Evolutionary conservation across 2,113 vertebrate genomes (phyloP).

Genomic region (Stercorarius parasiticus): DNA sequence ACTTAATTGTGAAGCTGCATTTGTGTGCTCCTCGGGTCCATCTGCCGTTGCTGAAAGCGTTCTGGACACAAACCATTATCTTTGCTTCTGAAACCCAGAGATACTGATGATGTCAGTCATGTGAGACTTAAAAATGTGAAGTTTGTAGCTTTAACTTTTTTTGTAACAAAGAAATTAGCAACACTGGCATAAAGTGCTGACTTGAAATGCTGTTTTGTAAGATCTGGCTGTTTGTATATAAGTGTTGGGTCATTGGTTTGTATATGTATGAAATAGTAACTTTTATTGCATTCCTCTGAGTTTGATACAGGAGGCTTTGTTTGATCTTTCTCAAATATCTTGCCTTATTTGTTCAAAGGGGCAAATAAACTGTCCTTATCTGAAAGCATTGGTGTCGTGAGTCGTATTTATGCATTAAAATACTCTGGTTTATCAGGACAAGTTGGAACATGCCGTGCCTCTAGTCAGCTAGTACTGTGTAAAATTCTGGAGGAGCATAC

Average conservation of each 20-base stretch:
- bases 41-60: slow-evolving; percentile 18
- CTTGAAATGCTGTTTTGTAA: slow-evolving; percentile 78
- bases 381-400: neutral
- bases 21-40: neutral
- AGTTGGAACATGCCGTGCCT: neutral
- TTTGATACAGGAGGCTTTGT: slow-evolving; percentile 61
- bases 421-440: neutral
- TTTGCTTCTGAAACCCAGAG: slow-evolving; percentile 25
- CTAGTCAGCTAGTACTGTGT: rapidly evolving
- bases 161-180: slow-evolving; percentile 69
- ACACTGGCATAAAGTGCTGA: slow-evolving; percentile 72
- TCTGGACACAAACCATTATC: slow-evolving; percentile 30
- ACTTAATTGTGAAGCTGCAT: neutral
- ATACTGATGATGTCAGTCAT: slow-evolving; percentile 24
- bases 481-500: neutral
- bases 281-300: slow-evolving; percentile 51
- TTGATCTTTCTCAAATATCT: slow-evolving; percentile 26
- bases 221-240: slow-evolving; percentile 76
- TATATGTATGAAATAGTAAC: slow-evolving; percentile 69
- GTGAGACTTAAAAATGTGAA: slow-evolving; percentile 74
- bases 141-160: slow-evolving; percentile 80
- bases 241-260: slow-evolving; percentile 65
- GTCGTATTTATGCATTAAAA: neutral
- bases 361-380: slow-evolving; percentile 72
- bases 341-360: slow-evolving; percentile 67